phyloP scores from a whole-genome alignment of 2,797 vertebrate species.

The Scleropages formosus region DNA sequence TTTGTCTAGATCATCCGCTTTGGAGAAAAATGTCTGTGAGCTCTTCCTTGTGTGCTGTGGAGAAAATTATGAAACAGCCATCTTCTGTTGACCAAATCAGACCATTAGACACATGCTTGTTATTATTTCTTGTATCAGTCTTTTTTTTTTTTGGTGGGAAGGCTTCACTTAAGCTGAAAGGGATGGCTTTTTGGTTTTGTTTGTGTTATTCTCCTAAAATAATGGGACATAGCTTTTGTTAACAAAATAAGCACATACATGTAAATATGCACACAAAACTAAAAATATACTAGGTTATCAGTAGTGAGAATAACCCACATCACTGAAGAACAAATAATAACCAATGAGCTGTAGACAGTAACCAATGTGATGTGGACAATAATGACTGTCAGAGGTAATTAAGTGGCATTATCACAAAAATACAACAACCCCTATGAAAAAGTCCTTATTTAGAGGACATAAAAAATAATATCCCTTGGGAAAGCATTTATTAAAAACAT shows the following conservation, averaged over 20 bases:
- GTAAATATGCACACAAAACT: background rate
- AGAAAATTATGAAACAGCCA: background rate
- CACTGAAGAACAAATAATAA: background rate
- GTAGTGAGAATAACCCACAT: background rate
- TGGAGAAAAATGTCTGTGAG: too few species aligned
- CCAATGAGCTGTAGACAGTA: background rate
- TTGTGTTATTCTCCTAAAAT: too few species aligned
- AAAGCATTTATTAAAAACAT: conserved; percentile 22
- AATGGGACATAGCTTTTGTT: too few species aligned
- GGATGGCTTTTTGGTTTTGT: too few species aligned
- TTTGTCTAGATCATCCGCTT: background rate
- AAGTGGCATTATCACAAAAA: conserved; percentile 1
- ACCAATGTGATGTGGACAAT: background rate
- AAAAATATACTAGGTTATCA: background rate
- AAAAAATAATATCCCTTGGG: conserved; percentile 10
- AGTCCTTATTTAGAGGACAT: background rate
- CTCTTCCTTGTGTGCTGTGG: background rate
- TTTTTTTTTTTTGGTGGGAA: too few species aligned
- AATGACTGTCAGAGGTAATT: background rate
- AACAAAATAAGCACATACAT: background rate
- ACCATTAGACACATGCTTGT: too few species aligned
- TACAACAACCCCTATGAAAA: background rate
- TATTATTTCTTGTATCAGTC: too few species aligned
- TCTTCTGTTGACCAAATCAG: background rate
- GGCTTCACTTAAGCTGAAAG: too few species aligned